These are phyloP conservation scores for Caenorhabditis elegans DNA, from an alignment of 1,140 invertebrate species.

Conservation along the genomic window WBcel235 BX284604.4:1047001-1047500, in stretches of 20 bases:
- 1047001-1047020: no score
- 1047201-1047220: slow-evolving; percentile 17
- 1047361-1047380: background rate
- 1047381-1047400: slow-evolving; percentile 22
- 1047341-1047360: background rate
- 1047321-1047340: slow-evolving; percentile 24
- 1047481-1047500: slow-evolving; percentile 9
- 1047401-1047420: slow-evolving; percentile 21
- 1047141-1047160: no score
- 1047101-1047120: no score
- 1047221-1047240: slow-evolving; percentile 30
- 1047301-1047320: background rate
- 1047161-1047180: slow-evolving; percentile 1
- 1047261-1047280: slow-evolving; percentile 6
- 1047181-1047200: slow-evolving; percentile 8
- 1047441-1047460: background rate
- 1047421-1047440: background rate
- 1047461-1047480: background rate
- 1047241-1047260: slow-evolving; percentile 31
- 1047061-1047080: no score
- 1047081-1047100: no score
- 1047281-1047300: background rate
- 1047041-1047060: no score
- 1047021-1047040: no score
- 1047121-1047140: no score